Evolutionary conservation across 2,113 vertebrate genomes (phyloP).

Genomic region (Phrynosoma platyrhinos): DNA sequence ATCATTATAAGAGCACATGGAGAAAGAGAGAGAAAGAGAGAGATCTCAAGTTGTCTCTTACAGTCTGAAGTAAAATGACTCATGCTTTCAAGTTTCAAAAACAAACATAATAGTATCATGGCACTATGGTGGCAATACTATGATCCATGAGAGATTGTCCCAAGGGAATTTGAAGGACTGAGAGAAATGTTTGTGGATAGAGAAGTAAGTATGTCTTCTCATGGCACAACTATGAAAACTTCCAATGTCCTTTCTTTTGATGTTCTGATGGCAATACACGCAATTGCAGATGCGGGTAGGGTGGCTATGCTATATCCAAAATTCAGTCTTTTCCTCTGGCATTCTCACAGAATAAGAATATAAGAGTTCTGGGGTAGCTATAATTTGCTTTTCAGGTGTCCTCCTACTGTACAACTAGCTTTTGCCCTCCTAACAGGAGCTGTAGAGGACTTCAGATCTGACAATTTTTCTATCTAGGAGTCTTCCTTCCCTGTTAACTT

Average conservation of each 20-base stretch:
- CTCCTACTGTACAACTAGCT: neutral
- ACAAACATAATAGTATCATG: neutral
- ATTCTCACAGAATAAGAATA: neutral
- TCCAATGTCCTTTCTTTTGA: neutral
- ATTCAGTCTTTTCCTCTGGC: neutral
- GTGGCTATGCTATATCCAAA: neutral
- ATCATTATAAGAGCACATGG: too few relatives aligned
- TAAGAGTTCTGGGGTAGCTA: too few relatives aligned
- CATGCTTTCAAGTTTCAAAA: slow-evolving; percentile 9
- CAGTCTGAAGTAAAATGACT: neutral
- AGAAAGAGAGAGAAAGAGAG: neutral
- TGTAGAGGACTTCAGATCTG: neutral
- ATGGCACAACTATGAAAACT: neutral
- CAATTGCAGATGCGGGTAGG: too few relatives aligned
- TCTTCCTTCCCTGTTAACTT: neutral
- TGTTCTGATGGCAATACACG: neutral
- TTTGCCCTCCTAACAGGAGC: neutral
- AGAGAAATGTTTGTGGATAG: neutral
- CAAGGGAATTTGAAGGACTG: neutral
- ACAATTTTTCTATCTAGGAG: neutral
- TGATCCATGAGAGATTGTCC: neutral
- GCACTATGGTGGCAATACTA: neutral
- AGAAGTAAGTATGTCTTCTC: too few relatives aligned
- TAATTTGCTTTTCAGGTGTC: neutral
- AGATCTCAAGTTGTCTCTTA: rapidly evolving